Evolutionary conservation across 2,888 invertebrate genomes (phyloP).

Genomic region (Tenthredo amoena): DNA sequence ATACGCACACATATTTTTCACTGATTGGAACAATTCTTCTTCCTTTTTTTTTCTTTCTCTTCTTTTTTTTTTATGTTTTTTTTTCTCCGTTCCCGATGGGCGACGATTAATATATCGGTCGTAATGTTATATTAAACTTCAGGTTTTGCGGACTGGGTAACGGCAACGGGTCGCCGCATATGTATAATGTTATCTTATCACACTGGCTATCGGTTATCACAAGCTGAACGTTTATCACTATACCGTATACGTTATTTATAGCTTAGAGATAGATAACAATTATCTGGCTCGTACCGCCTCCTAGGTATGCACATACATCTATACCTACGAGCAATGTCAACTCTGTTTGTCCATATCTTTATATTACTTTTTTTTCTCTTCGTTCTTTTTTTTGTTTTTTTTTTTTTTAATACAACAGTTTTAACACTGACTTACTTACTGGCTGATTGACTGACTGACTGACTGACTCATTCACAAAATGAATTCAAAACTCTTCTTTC

Average conservation of each 20-base stretch:
- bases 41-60: not conserved
- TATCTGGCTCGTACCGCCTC: constrained; percentile 19
- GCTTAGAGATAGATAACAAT: constrained; percentile 3
- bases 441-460: too few relatives aligned
- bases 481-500: too few relatives aligned
- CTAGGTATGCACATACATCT: not conserved
- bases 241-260: constrained; percentile 25
- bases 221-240: constrained; percentile 40
- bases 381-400: too few relatives aligned
- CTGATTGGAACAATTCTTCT: not conserved
- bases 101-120: too few relatives aligned
- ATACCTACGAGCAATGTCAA: constrained; percentile 28
- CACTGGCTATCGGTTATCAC: constrained; percentile 35
- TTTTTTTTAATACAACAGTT: not conserved
- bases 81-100: not conserved
- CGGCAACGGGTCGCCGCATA: not conserved
- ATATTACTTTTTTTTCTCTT: not conserved
- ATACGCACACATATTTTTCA: not conserved
- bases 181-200: constrained; percentile 28
- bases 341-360: not conserved
- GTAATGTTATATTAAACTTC: too few relatives aligned
- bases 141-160: not conserved
- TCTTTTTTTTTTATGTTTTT: not conserved
- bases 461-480: too few relatives aligned
- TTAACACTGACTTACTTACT: not conserved